Evolutionary conservation across 2,113 vertebrate species (phyloP), one percentile per base, ranked within the genome.

Genomic region (Piliocolobus tephrosceles): DNA sequence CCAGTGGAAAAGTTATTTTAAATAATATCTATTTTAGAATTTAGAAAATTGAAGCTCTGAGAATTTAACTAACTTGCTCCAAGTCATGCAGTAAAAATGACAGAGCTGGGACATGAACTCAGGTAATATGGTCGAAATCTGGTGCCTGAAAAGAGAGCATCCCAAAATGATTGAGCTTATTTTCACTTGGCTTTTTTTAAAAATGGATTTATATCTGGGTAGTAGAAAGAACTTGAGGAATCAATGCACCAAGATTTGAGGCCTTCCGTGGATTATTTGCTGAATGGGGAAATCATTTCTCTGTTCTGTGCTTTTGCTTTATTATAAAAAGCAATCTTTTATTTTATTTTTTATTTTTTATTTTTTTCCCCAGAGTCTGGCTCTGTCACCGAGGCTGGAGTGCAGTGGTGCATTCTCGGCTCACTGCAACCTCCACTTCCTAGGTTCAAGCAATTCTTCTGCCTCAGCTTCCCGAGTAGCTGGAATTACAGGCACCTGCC

Each of bases 121-220:
- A 7, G 2, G 14, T 64, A 22, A 16, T 3, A 0, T 3, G 1
- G 8, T 3, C 32, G 27, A 50, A n/a, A 35, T 20, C 25, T 8
- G n/a, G 0, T 0, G 16, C n/a, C 35, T 0, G 6, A 81, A 35
- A 52, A 52, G 50, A 93, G 27, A 43, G 18, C 2, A 8, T 2
- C 1, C 8, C 25, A 70, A 11, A 68, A 18, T 30, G 35, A 2
- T 2, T n/a, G 57, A 16, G 20, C 7, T 68, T 57, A 38, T 38
- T 12, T 58, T 40, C 13, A 18, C 18, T 40, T 14, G 14, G 16
- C 3, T 0, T 43, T 72, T 91, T 45, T 47, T 30, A 43, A 27
- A 32, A 57, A 64, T 64, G 50, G 14, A 64, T 23, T 83, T 43
- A 50, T 8, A 25, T 52, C 18, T 70, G 6, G 52, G 2, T 22